Evolutionary conservation across 2,797 vertebrate species (phyloP).

Genomic region (Merluccius polli): DNA sequence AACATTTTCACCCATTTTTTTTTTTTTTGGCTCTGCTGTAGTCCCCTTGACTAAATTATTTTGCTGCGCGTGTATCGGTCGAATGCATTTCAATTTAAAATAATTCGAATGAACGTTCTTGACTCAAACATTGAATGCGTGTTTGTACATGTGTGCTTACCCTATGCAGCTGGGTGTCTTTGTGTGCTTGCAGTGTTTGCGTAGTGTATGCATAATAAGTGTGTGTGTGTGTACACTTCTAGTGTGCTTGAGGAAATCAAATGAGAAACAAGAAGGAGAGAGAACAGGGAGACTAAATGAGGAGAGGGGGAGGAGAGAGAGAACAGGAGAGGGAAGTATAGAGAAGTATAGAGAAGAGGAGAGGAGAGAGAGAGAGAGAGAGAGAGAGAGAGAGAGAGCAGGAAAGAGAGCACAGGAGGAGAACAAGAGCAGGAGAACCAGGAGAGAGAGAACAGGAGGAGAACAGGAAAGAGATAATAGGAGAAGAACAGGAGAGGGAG

Average conservation of each 20-base stretch:
- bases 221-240: not conserved
- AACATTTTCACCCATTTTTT: too few species aligned
- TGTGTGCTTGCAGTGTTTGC: not conserved
- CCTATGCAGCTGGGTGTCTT: not conserved
- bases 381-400: conserved; percentile 14
- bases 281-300: conserved; percentile 40
- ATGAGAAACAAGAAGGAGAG: not conserved
- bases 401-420: not conserved
- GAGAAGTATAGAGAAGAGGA: too few species aligned
- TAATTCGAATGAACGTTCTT: not conserved
- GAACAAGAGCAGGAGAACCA: not conserved
- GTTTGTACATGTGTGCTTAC: not conserved
- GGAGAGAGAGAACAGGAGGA: not conserved
- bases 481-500: conserved; percentile 16
- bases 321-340: not conserved
- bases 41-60: not conserved
- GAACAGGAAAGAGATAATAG: too few species aligned
- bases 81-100: not conserved
- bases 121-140: not conserved
- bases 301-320: conserved; percentile 26
- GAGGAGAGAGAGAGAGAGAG: not conserved
- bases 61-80: not conserved
- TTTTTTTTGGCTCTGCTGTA: not conserved
- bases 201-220: not conserved
- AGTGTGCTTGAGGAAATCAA: conserved; percentile 2